Percentiles rank a stretch among this genome's conserved stretches.
phyloP scores from a whole-genome alignment of 2,797 vertebrate genomes.

The Ibycter americanus region DNA sequence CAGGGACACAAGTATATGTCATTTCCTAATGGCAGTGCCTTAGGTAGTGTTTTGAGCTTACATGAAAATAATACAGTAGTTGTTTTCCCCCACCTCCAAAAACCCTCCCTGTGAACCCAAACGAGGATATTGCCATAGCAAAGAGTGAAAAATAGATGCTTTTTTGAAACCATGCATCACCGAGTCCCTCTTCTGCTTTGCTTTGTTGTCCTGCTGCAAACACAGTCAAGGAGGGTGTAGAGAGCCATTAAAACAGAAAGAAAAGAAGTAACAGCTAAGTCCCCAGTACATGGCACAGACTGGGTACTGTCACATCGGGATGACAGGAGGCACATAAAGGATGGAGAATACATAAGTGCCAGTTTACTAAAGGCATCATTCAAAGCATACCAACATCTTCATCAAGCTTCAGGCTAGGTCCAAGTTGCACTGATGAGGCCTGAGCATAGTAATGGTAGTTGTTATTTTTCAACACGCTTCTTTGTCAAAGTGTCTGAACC shows the following conservation, averaged over 20 bases:
- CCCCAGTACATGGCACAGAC: accelerated
- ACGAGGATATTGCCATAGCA: background rate
- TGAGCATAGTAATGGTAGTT: background rate
- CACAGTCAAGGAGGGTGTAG: background rate
- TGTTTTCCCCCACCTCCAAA: background rate
- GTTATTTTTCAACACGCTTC: background rate
- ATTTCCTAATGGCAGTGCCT: background rate
- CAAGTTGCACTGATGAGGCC: background rate
- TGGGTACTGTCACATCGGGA: too few relatives aligned
- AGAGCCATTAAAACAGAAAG: background rate
- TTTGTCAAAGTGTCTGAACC: background rate
- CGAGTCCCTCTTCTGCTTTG: background rate
- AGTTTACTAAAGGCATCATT: background rate
- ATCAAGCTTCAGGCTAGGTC: background rate
- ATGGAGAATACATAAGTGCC: background rate
- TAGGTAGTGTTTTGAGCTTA: background rate
- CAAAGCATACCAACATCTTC: background rate
- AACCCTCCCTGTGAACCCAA: background rate
- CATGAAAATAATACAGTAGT: background rate
- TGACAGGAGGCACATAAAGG: background rate
- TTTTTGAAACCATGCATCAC: background rate
- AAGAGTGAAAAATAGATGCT: background rate
- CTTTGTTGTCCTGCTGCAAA: background rate
- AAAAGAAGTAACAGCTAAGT: background rate
- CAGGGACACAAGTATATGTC: background rate